Percentiles rank a stretch among this genome's conserved stretches.
Conservation (phyloP, 2,113 vertebrate genomes). For the Glareola pratincola region DNA sequence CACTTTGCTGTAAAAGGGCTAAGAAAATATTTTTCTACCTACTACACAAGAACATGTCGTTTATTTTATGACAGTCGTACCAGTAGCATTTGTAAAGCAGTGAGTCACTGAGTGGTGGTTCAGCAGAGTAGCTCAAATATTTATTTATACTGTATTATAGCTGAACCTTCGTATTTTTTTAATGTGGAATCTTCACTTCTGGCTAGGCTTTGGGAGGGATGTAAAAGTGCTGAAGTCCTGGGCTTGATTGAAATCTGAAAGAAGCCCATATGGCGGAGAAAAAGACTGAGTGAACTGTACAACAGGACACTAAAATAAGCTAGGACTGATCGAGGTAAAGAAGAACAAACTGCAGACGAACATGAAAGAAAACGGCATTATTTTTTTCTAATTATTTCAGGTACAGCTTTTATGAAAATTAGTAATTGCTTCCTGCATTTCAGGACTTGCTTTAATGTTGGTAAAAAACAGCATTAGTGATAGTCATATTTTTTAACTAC, state of each 20-base stretch:
- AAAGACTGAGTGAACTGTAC: neutral
- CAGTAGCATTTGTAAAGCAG: conserved; percentile 11
- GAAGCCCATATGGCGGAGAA: neutral
- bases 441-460: neutral
- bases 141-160: conserved; percentile 11
- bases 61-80: neutral
- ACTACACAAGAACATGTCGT: neutral
- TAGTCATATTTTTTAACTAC: neutral
- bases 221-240: neutral
- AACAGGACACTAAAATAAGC: neutral
- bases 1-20: neutral
- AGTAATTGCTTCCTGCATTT: neutral
- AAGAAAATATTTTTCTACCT: conserved; percentile 18
- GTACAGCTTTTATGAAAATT: neutral
- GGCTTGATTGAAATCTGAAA: neutral
- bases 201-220: neutral
- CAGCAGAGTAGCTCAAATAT: neutral
- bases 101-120: conserved; percentile 9
- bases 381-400: neutral
- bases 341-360: neutral
- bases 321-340: neutral
- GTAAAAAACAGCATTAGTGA: neutral
- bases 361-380: neutral
- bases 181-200: conserved; percentile 4
- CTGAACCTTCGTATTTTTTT: neutral